These are phyloP conservation scores for Seira ritae DNA, from an alignment of 2,888 invertebrate species.

Conservation along the genomic window DNA sequence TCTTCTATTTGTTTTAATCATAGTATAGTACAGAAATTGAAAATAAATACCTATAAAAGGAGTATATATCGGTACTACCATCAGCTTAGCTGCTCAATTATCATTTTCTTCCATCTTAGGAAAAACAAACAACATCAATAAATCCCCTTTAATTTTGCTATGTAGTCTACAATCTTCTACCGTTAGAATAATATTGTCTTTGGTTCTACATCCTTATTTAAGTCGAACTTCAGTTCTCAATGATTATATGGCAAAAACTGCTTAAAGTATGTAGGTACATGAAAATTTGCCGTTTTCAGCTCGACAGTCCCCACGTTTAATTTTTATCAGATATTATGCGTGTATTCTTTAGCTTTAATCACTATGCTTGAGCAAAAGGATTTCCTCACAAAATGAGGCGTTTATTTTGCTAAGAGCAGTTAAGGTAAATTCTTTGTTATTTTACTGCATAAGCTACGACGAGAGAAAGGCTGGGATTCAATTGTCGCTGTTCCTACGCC, in stretches of 20 bases:
- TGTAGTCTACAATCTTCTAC: neutral
- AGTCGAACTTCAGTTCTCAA: too few species aligned
- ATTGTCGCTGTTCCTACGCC: neutral
- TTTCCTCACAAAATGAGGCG: neutral
- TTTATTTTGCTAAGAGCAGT: slow-evolving; percentile 1
- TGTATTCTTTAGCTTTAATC: neutral
- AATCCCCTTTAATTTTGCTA: neutral
- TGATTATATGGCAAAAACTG: too few species aligned
- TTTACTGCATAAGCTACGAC: neutral
- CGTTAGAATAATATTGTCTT: slow-evolving; percentile 8
- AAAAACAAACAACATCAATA: neutral
- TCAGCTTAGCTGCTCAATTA: too few species aligned
- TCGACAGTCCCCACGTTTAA: neutral
- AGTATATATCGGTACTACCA: too few species aligned
- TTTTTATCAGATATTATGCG: neutral
- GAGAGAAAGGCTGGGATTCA: neutral
- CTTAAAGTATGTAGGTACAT: too few species aligned
- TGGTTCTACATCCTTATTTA: neutral
- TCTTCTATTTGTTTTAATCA: neutral
- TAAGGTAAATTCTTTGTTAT: too few species aligned
- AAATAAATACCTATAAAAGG: too few species aligned
- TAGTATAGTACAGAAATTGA: neutral
- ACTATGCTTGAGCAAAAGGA: neutral
- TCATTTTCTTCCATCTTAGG: neutral
- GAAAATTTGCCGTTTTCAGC: neutral